Evolutionary conservation across 2,113 vertebrate genomes (phyloP).

Genomic region (Callaeas wilsoni): DNA sequence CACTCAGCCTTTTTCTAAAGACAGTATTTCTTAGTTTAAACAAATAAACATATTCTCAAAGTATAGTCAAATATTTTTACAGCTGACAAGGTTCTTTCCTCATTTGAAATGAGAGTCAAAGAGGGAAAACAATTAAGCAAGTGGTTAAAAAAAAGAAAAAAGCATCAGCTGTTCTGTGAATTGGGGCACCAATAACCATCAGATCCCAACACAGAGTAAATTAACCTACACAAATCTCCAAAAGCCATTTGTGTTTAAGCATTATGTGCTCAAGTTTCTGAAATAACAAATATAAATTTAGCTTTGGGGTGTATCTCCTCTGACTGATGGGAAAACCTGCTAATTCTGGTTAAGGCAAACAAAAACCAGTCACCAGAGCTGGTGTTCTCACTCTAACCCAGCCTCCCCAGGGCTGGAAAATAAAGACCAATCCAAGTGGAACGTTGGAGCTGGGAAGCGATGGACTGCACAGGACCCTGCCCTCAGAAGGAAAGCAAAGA

Average conservation of each 20-base stretch:
- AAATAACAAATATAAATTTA: constrained; percentile 36
- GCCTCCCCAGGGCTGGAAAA: not conserved
- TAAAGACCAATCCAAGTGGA: not conserved
- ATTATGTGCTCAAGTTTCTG: constrained; percentile 29
- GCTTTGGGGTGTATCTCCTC: not conserved
- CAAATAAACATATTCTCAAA: not conserved
- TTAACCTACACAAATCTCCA: not conserved
- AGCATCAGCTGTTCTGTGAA: not conserved
- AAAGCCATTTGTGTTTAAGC: constrained; percentile 39
- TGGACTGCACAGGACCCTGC: not conserved
- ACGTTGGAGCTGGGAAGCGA: not conserved
- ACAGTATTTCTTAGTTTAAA: not conserved
- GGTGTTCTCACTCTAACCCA: not conserved
- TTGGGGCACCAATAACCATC: not conserved
- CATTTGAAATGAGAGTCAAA: not conserved
- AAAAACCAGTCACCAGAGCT: not conserved
- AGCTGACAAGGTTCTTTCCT: not conserved
- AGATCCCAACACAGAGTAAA: not conserved
- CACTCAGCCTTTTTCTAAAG: not conserved
- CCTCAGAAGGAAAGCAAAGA: not conserved
- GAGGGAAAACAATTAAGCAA: constrained; percentile 3
- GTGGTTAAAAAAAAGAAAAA: not conserved
- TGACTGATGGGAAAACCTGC: not conserved
- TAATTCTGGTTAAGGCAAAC: not conserved
- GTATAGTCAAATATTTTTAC: constrained; percentile 8